phyloP scores from a whole-genome alignment of 2,888 invertebrate species.

The Dynastes hyllus region DNA sequence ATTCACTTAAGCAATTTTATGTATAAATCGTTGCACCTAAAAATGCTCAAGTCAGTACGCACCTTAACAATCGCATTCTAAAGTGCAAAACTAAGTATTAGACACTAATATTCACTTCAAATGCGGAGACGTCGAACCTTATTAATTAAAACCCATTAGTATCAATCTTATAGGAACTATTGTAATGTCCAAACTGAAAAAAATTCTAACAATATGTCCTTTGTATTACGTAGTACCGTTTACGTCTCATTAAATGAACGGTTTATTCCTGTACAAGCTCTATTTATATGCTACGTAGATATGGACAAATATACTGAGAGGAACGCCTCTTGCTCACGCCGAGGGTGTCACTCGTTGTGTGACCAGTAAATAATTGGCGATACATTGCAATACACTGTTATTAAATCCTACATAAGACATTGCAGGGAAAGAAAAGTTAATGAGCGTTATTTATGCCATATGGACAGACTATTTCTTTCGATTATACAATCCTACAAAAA shows the following conservation, averaged over 20 bases:
- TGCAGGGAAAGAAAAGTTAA: slow-evolving; percentile 24
- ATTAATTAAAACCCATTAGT: not conserved
- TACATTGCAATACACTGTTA: slow-evolving; percentile 19
- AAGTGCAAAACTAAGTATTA: too few relatives aligned
- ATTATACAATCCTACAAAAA: not conserved
- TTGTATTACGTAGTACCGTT: not conserved
- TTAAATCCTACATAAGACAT: slow-evolving; percentile 10
- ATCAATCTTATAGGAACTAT: not conserved
- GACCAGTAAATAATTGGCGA: slow-evolving; percentile 31
- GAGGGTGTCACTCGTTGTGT: slow-evolving; percentile 23
- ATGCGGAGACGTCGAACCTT: not conserved
- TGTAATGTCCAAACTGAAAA: not conserved
- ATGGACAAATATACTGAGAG: slow-evolving; percentile 1
- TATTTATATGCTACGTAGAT: not conserved
- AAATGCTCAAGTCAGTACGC: too few relatives aligned
- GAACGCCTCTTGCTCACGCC: slow-evolving; percentile 13
- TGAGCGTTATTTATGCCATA: slow-evolving; percentile 31
- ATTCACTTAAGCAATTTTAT: too few relatives aligned
- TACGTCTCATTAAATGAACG: not conserved
- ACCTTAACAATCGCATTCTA: too few relatives aligned
- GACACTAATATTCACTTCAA: too few relatives aligned
- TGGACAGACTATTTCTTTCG: slow-evolving; percentile 3
- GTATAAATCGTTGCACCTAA: too few relatives aligned
- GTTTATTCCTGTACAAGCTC: not conserved
- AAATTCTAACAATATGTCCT: not conserved